These are phyloP conservation scores for Pseudotriccus pelzelni DNA, from an alignment of 2,797 vertebrate genomes.

Conservation along the genomic window DNA sequence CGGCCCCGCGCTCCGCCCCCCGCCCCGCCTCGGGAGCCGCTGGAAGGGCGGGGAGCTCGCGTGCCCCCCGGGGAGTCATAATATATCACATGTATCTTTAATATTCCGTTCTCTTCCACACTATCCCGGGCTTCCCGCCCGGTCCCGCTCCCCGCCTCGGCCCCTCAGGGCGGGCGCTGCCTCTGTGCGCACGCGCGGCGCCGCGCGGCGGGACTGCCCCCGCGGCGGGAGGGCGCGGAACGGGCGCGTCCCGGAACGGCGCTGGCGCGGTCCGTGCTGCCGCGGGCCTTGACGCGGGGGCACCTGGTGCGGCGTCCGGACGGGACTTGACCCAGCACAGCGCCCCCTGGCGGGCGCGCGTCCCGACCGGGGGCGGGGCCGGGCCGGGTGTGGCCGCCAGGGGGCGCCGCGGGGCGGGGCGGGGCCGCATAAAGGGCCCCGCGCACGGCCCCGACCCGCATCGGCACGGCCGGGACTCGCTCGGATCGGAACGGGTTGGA, in stretches of 20 bases:
- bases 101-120: too few relatives aligned
- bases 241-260: background rate
- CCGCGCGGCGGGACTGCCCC: too few relatives aligned
- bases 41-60: too few relatives aligned
- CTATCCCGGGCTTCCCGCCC: too few relatives aligned
- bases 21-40: fast-evolving
- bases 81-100: too few relatives aligned
- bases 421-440: background rate
- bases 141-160: too few relatives aligned
- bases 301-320: background rate
- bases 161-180: too few relatives aligned
- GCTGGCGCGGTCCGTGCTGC: background rate
- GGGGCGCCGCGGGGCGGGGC: background rate
- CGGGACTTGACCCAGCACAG: background rate
- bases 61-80: background rate
- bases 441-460: fast-evolving
- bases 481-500: fast-evolving
- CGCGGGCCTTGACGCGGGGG: background rate
- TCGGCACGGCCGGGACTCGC: fast-evolving
- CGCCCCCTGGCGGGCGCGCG: background rate
- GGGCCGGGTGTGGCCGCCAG: background rate
- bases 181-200: too few relatives aligned
- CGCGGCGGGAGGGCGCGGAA: background rate
- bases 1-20: background rate
- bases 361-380: background rate